A percentile compares a stretch with the other conserved stretches of the same genome.
These are phyloP conservation scores for Carcina quercana DNA, from an alignment of 2,888 invertebrate species.

Conservation along the genomic window DNA sequence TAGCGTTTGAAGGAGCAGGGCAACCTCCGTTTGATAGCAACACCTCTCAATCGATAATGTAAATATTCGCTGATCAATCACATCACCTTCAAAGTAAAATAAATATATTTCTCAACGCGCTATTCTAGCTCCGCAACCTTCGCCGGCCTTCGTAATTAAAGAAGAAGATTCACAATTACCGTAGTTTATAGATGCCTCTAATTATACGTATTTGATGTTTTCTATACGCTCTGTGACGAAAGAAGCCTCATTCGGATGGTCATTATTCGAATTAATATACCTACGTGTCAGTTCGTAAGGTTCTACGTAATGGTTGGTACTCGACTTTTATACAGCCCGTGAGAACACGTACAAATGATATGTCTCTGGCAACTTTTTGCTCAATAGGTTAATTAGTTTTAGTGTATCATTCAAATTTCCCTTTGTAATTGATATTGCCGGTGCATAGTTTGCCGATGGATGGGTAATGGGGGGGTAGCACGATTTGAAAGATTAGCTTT, in stretches of 20 bases:
- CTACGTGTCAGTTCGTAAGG: constrained; percentile 71
- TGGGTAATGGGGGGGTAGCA: too few relatives aligned
- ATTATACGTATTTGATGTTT: constrained; percentile 71
- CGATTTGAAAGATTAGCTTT: too few relatives aligned
- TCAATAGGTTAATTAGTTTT: constrained; percentile 41
- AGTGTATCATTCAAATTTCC: constrained; percentile 35
- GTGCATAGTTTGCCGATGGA: too few relatives aligned
- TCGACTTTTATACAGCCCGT: constrained; percentile 63
- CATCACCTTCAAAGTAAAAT: constrained; percentile 29
- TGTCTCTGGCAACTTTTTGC: constrained; percentile 54
- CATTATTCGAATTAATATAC: constrained; percentile 73
- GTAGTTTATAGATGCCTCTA: constrained; percentile 69
- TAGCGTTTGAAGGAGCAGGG: too few relatives aligned
- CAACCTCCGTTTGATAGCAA: constrained; percentile 7
- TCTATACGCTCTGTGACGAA: constrained; percentile 69
- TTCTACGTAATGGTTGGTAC: constrained; percentile 56
- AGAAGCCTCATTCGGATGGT: constrained; percentile 58
- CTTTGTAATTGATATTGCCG: constrained; percentile 46
- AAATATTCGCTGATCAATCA: constrained; percentile 16
- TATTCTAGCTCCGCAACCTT: constrained; percentile 34
- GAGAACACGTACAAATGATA: constrained; percentile 63
- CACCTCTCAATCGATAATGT: constrained; percentile 11
- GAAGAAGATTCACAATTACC: constrained; percentile 67
- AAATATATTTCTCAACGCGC: constrained; percentile 40
- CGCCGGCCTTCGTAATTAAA: constrained; percentile 66